Conservation (phyloP, 2,888 invertebrate species). For the Drosophila longiperda region DNA sequence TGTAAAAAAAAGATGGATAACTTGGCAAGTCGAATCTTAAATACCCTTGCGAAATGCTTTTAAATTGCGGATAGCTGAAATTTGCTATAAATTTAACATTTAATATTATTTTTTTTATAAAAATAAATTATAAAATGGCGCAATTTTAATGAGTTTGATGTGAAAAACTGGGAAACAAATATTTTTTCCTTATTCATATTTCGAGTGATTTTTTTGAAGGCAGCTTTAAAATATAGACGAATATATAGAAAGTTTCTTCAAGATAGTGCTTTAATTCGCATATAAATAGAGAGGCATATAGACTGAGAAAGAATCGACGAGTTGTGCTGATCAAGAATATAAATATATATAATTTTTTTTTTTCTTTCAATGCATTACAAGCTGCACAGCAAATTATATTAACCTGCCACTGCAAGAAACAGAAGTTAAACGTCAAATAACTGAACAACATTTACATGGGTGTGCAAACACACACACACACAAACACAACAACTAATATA, state of each 20-base stretch:
- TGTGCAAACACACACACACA: conserved; percentile 10
- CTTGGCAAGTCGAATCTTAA: neutral
- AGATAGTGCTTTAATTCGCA: neutral
- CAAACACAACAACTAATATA: neutral
- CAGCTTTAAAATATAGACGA: neutral
- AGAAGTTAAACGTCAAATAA: conserved; percentile 29
- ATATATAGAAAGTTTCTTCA: neutral
- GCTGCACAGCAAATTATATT: neutral
- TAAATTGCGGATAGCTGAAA: neutral
- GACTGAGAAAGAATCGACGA: neutral
- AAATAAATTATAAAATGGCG: rapidly evolving
- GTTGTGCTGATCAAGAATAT: neutral
- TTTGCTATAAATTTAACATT: neutral
- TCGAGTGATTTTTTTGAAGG: neutral
- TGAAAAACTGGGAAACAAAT: neutral
- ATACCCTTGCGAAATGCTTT: neutral
- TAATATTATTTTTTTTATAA: rapidly evolving
- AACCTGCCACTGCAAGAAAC: neutral
- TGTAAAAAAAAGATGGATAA: conserved; percentile 17
- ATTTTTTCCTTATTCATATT: neutral
- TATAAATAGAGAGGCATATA: neutral
- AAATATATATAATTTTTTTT: neutral
- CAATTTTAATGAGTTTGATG: neutral
- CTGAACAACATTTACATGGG: conserved; percentile 61
- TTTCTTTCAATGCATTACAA: neutral